Percentiles rank a stretch among this genome's conserved stretches.
phyloP scores from a whole-genome alignment of 1,140 invertebrate species.

The Rhizoglyphus robini region DNA sequence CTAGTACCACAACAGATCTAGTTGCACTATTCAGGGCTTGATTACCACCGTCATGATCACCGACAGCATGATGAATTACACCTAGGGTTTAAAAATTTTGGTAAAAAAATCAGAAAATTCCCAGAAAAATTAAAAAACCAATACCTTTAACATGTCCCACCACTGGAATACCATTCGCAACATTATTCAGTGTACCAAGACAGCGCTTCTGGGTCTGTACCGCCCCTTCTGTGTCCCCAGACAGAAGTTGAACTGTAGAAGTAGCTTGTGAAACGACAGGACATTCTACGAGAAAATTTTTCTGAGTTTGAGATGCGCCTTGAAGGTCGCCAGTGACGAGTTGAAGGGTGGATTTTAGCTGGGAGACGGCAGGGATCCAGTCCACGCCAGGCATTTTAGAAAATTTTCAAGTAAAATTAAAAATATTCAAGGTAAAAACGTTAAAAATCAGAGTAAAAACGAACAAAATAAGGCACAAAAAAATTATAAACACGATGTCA shows the following conservation, averaged over 20 bases:
- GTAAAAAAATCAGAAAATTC: not conserved
- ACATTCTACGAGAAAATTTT: slow-evolving; percentile 22
- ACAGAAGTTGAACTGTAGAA: slow-evolving; percentile 2
- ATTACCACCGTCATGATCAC: slow-evolving; percentile 26
- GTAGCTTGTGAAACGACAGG: slow-evolving; percentile 19
- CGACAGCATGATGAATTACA: slow-evolving; percentile 21
- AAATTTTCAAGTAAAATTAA: too few species aligned
- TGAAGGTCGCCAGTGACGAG: slow-evolving; percentile 21
- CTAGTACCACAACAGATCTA: too few species aligned
- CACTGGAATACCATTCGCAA: slow-evolving; percentile 24
- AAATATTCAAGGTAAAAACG: too few species aligned
- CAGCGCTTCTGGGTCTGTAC: slow-evolving; percentile 16
- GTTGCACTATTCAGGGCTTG: slow-evolving; percentile 24
- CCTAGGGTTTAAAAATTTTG: slow-evolving; percentile 15
- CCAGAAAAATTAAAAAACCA: too few species aligned
- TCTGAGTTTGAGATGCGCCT: slow-evolving; percentile 22
- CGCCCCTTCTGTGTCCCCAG: slow-evolving; percentile 17
- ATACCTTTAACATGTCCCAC: slow-evolving; percentile 25
- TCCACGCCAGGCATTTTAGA: not conserved
- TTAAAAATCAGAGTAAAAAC: too few species aligned
- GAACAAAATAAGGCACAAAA: too few species aligned
- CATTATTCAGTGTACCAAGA: not conserved
- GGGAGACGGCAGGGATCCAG: slow-evolving; percentile 23
- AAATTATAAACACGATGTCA: too few species aligned
- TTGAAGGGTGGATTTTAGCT: slow-evolving; percentile 21